phyloP scores from a whole-genome alignment of 35 echinoderm and acorn worm genomes.

The Ophioderma brevispina region DNA sequence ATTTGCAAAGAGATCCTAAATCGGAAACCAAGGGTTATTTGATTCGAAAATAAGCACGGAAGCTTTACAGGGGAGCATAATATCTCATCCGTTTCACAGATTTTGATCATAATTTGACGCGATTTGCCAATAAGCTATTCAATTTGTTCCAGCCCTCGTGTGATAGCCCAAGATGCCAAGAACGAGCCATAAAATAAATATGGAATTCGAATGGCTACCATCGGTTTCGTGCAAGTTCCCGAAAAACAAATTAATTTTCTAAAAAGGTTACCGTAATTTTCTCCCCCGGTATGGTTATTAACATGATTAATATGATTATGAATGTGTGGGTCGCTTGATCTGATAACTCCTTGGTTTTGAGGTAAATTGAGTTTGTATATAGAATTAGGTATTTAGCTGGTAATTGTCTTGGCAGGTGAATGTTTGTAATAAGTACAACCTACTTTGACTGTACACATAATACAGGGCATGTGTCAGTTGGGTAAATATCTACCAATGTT shows the following conservation, averaged over 20 bases:
- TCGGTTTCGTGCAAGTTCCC: background rate
- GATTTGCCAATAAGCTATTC: background rate
- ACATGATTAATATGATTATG: background rate
- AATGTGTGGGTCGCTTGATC: background rate
- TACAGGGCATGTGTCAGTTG: background rate
- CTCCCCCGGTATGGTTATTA: background rate
- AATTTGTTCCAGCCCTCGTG: background rate
- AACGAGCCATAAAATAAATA: background rate
- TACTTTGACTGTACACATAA: background rate
- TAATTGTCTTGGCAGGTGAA: background rate
- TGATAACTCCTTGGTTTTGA: background rate
- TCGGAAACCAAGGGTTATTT: background rate
- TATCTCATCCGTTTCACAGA: conserved; percentile 5
- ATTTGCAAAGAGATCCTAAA: background rate
- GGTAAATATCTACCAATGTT: too few relatives aligned
- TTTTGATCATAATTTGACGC: background rate
- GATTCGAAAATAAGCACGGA: conserved; percentile 1
- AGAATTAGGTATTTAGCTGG: background rate
- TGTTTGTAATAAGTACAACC: background rate
- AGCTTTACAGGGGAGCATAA: background rate
- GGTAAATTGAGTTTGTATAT: background rate
- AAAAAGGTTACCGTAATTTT: background rate
- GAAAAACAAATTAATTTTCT: background rate
- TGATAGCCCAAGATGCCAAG: background rate
- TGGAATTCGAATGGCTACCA: background rate